Evolutionary conservation across 2,113 vertebrate species (phyloP).

Genomic region (Pteruthius melanotis): DNA sequence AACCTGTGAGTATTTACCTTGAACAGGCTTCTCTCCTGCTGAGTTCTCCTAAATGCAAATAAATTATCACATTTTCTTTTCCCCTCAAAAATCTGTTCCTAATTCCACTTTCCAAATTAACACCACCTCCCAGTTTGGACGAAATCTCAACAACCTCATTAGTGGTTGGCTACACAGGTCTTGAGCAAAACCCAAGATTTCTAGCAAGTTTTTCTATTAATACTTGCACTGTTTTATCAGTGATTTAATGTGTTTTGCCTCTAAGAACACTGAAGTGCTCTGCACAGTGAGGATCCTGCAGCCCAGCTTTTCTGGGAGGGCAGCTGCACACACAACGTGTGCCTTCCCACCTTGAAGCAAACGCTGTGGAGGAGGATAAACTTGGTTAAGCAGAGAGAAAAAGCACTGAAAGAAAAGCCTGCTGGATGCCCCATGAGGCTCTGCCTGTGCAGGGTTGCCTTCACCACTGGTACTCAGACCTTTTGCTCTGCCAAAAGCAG

Average conservation of each 20-base stretch:
- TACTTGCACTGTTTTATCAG: neutral
- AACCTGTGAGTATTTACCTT: neutral
- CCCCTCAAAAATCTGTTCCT: neutral
- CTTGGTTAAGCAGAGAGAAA: neutral
- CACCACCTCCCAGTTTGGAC: neutral
- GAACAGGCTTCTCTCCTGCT: neutral
- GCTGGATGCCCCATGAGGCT: neutral
- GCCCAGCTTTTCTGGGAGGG: neutral
- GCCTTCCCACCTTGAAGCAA: neutral
- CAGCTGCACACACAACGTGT: neutral
- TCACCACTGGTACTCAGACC: accelerated
- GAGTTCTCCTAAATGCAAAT: neutral
- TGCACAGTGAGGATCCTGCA: neutral
- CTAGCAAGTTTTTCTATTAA: neutral
- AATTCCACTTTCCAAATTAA: neutral
- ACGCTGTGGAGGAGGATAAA: neutral
- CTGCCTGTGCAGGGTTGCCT: neutral
- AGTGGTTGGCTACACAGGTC: neutral
- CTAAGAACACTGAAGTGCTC: neutral
- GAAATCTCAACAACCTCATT: neutral
- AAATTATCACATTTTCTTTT: neutral
- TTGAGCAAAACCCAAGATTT: neutral
- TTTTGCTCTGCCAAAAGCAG: neutral
- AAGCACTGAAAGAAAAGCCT: neutral
- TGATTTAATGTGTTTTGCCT: neutral